phyloP scores from a whole-genome alignment of 2,797 vertebrate genomes.

The Channallabes apus region DNA sequence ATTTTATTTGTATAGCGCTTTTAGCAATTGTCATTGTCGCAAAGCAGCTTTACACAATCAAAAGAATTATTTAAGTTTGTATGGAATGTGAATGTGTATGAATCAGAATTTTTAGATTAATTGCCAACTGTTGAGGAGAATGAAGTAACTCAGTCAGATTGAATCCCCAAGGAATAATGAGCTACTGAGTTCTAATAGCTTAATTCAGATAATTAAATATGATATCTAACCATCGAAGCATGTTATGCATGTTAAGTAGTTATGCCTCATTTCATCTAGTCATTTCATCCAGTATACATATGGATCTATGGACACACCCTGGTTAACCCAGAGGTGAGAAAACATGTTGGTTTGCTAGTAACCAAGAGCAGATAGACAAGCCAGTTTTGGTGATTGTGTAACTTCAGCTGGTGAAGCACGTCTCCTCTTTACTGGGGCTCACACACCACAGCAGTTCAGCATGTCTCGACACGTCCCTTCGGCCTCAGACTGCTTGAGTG shows the following conservation, averaged over 20 bases:
- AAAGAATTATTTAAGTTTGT: no score
- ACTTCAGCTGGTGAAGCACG: neutral
- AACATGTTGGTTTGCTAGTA: neutral
- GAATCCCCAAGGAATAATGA: neutral
- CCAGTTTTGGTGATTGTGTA: neutral
- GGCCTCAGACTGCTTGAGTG: conserved; percentile 32
- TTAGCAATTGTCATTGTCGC: no score
- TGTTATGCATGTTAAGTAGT: neutral
- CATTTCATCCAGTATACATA: neutral
- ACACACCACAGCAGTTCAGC: conserved; percentile 11
- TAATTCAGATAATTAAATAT: neutral
- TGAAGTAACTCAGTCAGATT: neutral
- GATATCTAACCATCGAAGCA: neutral
- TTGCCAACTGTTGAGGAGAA: neutral
- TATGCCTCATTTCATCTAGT: neutral
- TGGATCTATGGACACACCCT: neutral
- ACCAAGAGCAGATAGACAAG: neutral
- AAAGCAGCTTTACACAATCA: no score
- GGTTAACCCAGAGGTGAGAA: neutral
- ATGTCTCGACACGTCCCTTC: conserved; percentile 39
- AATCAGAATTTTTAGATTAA: no score
- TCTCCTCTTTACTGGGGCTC: neutral
- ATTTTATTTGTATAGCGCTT: no score
- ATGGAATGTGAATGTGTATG: no score
- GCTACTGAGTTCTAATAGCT: neutral